Base-by-base conservation (phyloP, 2,113 vertebrate genomes). In the Hymenochirus boettgeri region DNA sequence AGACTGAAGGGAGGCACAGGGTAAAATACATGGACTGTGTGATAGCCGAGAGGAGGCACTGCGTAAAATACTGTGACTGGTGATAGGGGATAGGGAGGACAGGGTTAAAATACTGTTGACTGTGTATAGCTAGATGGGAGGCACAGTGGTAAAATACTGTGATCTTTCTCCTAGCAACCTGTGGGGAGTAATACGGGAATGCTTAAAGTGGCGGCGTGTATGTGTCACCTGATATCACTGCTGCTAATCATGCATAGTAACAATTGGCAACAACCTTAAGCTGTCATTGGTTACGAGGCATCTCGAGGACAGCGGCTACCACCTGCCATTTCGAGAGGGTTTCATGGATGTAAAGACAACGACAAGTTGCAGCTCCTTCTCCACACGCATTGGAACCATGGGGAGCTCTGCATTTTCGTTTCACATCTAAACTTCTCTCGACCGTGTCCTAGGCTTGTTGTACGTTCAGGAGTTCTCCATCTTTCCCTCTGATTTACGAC, bases 261-360 rank as follows among this genome's bases (percentile, higher is more conserved):
- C 71, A 90, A 86, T 24, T 92, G 90, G n/a, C 31, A 90, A 88
- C 69, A 96, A 96, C 74, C 82, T 95, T 59, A 96, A 90, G 73
- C 95, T 92, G 73, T n/a, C 90, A 91, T n/a, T 96, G 93, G 93
- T 78, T 95, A 95, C 18, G 92, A 96, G 79, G 90, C 93, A 39
- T 88, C 87, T 5, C 89, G 64, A 91, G 92, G 21, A n/a, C 91
- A 93, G 72, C 81, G 88, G 54, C n/a, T 85, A 95, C 23, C 93
- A 95, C 65, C 83, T 96, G 17, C 92, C n/a, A 96, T 79, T 95
- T 96, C 48, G 92, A 96, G 78, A 90, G 92, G 72, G 88, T 95
- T 53, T 91, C 91, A 0, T 76, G 94, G 71, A 92, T 93, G 72
- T n/a, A 92, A 96, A 74, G 92, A 96, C 61, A 89, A 92, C 23